Evolutionary conservation across 2,113 vertebrate genomes (phyloP).

Genomic region (Petromus typicus): DNA sequence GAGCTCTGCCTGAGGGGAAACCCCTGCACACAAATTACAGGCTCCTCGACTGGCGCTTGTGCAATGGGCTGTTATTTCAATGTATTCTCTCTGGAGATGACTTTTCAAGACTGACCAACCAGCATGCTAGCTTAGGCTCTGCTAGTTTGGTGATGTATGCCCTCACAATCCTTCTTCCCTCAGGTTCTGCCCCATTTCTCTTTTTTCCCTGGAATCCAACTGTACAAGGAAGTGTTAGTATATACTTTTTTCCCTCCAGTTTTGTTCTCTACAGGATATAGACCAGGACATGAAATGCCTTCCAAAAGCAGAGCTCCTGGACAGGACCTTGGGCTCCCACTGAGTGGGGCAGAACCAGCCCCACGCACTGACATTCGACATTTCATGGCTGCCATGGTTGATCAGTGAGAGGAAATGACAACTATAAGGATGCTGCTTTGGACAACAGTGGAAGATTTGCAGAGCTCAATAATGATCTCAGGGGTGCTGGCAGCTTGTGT

Average conservation of each 20-base stretch:
- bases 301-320: neutral
- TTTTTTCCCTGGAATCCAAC: neutral
- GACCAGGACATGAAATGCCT: neutral
- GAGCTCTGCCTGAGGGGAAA: neutral
- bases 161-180: neutral
- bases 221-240: neutral
- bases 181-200: neutral
- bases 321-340: neutral
- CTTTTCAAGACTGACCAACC: neutral
- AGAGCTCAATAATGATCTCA: neutral
- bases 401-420: neutral
- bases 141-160: neutral
- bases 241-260: neutral
- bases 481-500: slow-evolving; percentile 1
- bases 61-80: neutral
- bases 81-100: neutral
- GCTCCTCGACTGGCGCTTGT: neutral
- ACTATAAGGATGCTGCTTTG: slow-evolving; percentile 16
- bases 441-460: neutral
- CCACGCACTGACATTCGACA: neutral
- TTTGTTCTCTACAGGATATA: neutral
- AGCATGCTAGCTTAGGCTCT: neutral
- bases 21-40: neutral
- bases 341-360: neutral
- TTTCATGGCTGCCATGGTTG: neutral